Base-by-base conservation (phyloP, 1,140 invertebrate genomes). In the Anoplophora glabripennis region DNA sequence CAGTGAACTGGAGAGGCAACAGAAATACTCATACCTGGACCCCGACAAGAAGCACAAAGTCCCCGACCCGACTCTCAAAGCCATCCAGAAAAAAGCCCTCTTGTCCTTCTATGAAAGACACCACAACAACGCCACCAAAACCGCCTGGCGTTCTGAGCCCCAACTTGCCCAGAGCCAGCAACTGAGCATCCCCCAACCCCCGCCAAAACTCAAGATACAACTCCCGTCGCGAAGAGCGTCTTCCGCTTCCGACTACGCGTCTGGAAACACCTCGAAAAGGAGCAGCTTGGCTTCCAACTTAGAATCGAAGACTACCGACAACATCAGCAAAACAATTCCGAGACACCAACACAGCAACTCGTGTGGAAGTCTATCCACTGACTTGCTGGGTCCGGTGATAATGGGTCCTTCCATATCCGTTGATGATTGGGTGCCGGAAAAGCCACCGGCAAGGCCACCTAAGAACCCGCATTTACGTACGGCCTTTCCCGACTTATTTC, bases 81-180 rank as follows among this genome's bases (percentile, higher is more conserved):
- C 89, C 0, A 88, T 93, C 33, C 91, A 93, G 68, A 92, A 94
- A 74, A 90, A 93, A 69, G 92, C 92, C 0, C 76, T 94, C 1
- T 76, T 92, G 18, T 90, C 89, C 1, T 94, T 90, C 61, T 92
- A 93, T 73, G 90, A 93, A 67, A 79, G 89, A 35, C 89, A 92
- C 58, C 73, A 74, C 38, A 73, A 53, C 47, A 72, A 46, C 46
- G 51, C 36, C 17, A 70, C 64, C 35, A 71, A 80, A 52, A 79
- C 75, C 14, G 71, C 77, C 2, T 85, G 83, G 83, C 74, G 81
- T 49, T 85, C 84, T 0, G 84, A 86, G 61, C 84, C 84, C 0
- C 83, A 85, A 40, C 69, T 85, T 4, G 75, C 78, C 4, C 74
- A 77, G 61, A 48, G 59, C 58, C 72, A 68, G 21, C 58, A 61